Evolutionary conservation across 2,797 vertebrate genomes (phyloP), one percentile per base, ranked within the genome.

Genomic region (Dromococcyx pavoninus): DNA sequence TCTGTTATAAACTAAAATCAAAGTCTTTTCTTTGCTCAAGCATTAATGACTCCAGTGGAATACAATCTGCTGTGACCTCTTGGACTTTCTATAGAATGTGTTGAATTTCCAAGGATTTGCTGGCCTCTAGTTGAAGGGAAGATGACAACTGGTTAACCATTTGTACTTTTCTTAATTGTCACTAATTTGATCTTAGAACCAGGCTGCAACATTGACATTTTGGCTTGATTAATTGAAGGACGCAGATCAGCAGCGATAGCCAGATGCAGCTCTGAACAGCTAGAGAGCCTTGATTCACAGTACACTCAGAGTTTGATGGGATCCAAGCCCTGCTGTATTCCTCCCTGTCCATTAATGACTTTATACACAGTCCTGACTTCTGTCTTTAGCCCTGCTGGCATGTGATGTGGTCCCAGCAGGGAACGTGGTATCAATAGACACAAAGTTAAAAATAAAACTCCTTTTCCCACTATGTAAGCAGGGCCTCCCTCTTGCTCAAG

Each of bases 331-430:
- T 22, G 25, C 32, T 1, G 0, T 67, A 24, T 35, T 88, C 57
- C 32, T 86, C n/a, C 17, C 46, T 65, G 67, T 22, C 14, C 30
- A 6, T 22, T 72, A 50, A 44, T 32, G 21, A 61, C 28, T 61
- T 58, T n/a, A 71, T 19, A 30, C 33, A 53, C 30, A 39, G 17
- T 7, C 48, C 48, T 66, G 61, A 48, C 17, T 22, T 77, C 65
- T 72, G 61, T 46, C 65, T 35, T 12, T 46, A 77, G 53, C 53
- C 53, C 41, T 73, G 35, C 72, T 67, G 79, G 35, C 19, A 39
- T 4, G 10, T 0, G 2, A 3, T 17, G 33, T 1, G 1, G 44
- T 27, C 21, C 24, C 44, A n/a, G 25, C 3, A 7, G 9, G 30
- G 35, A 85, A 61, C 10, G 3, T 9, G 30, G 41, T 32, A 44